Evolutionary conservation across 2,113 vertebrate species (phyloP), one percentile per base, ranked within the genome.

Genomic region (Thamnaconus septentrionalis): DNA sequence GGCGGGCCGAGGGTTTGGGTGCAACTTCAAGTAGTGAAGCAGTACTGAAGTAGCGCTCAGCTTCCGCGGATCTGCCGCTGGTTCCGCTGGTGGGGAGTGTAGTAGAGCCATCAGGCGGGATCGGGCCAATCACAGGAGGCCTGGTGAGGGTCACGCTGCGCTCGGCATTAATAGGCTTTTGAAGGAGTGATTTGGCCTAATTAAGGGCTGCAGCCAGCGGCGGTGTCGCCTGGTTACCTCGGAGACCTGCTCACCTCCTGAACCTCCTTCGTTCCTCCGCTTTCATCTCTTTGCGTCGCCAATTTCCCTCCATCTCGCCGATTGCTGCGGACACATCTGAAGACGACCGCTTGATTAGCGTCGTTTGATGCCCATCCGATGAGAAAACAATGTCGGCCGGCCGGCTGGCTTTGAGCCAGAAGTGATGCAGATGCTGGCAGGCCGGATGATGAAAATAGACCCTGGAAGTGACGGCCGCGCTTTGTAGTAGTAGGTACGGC

Each of bases 91-190:
- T 66, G 39, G 41, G 68, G 60, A 64, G 59, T 11, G 12, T 8
- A 31, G 18, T 31, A 66, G 53, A 71, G 58, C 58, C 54, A 39
- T 43, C 64, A 63, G 61, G 68, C 67, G 48, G 52, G 55, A 54
- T 52, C 7, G 31, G 62, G 18, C 72, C 67, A 49, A 56, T 56
- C 31, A 0, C 56, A 43, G 55, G 57, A 18, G 57, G 12, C 46
- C 50, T 55, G 6, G 53, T 7, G 51, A 41, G 69, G 67, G 66
- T 71, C 58, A 61, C 41, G 63, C 67, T 58, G 66, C 69, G 68
- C 5, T 48, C 53, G 60, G 48, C 61, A 55, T 69, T 80, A 74
- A 84, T 85, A 64, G 80, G 68, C 49, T 71, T 80, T 61, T 76
- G 41, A 76, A 75, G 67, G 57, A 55, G 31, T 63, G 40, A 60